These are phyloP conservation scores for Euplagia quadripunctaria DNA, from an alignment of 2,888 invertebrate genomes.

Conservation along the genomic window DNA sequence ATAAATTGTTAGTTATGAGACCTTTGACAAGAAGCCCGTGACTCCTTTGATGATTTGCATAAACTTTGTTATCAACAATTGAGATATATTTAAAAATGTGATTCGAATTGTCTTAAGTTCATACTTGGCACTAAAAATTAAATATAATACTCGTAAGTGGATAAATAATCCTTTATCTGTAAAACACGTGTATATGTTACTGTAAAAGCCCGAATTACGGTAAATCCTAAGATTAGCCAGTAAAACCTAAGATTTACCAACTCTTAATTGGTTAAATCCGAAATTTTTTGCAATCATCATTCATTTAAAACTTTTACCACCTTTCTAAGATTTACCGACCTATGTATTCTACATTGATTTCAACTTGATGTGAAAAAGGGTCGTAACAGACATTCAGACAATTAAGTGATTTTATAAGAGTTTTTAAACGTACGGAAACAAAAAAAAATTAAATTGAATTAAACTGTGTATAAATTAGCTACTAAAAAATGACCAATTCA, in stretches of 20 bases:
- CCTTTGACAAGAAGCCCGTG: constrained; percentile 15
- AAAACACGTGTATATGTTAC: background rate
- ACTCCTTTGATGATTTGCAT: constrained; percentile 17
- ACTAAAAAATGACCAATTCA: constrained; percentile 20
- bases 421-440: no score
- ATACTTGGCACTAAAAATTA: background rate
- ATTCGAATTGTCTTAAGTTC: background rate
- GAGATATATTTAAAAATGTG: background rate
- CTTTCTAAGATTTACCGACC: no score
- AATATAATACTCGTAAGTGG: background rate
- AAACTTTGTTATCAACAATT: background rate
- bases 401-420: no score
- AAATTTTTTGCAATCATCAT: no score
- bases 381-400: no score
- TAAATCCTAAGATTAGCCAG: no score
- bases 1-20: constrained; percentile 25
- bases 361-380: no score
- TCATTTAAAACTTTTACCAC: no score
- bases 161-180: background rate
- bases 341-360: no score
- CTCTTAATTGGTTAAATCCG: no score
- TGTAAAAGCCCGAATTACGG: no score
- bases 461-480: background rate
- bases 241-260: no score
- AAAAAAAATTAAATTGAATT: background rate